A percentile compares a stretch with the other conserved stretches of the same genome.
phyloP scores from a whole-genome alignment of 2,797 vertebrate species.

The Cygnus olor region DNA sequence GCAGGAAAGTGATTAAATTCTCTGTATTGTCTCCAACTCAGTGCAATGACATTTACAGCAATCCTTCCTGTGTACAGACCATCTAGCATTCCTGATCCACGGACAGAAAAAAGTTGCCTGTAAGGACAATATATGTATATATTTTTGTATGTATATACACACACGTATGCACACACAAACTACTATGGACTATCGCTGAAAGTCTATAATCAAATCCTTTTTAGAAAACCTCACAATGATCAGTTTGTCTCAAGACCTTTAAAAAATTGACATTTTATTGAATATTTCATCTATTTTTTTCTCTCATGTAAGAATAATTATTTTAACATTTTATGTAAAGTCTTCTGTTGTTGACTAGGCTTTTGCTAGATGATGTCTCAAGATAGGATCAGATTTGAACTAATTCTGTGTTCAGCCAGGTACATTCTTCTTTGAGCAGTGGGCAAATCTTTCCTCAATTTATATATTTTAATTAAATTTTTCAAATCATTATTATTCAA shows the following conservation, averaged over 20 bases:
- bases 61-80: neutral
- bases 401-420: neutral
- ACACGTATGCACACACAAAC: fast-evolving
- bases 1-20: neutral
- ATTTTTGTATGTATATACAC: no score
- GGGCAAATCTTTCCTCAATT: neutral
- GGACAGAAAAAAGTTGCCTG: neutral
- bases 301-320: neutral
- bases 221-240: fast-evolving
- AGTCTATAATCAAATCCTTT: neutral
- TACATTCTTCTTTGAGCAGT: neutral
- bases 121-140: fast-evolving
- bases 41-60: neutral
- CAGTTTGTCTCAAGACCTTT: neutral
- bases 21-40: neutral
- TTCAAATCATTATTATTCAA: neutral
- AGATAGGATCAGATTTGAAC: neutral
- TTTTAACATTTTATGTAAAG: constrained; percentile 23
- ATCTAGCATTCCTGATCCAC: fast-evolving
- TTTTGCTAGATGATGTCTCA: neutral
- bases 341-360: neutral
- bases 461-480: neutral
- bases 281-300: neutral
- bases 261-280: neutral
- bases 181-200: neutral